These are phyloP conservation scores for Rhyacophila evoluta DNA, from an alignment of 2,888 invertebrate species.

Conservation along the genomic window DNA sequence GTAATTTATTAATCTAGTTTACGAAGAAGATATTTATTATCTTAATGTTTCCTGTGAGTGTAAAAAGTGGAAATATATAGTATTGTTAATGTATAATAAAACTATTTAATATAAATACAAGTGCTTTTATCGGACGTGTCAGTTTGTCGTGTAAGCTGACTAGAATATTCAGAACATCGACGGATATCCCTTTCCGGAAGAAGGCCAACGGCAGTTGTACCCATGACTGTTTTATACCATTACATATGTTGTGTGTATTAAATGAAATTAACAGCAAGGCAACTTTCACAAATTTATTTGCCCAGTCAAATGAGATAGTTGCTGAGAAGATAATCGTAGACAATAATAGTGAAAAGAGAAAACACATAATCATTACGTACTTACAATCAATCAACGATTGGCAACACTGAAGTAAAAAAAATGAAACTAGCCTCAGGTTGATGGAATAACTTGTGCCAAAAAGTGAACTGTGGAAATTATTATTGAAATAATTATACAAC, in stretches of 20 bases:
- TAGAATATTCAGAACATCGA: background rate
- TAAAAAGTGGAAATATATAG: background rate
- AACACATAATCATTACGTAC: background rate
- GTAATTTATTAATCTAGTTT: no score
- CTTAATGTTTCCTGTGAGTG: background rate
- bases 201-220: background rate
- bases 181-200: slow-evolving; percentile 13
- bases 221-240: no score
- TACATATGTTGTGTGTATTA: background rate
- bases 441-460: no score
- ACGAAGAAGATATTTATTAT: no score
- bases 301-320: background rate
- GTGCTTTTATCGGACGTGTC: background rate
- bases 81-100: background rate
- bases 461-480: no score
- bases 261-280: background rate
- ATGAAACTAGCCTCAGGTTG: no score
- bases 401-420: no score
- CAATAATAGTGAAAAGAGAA: background rate
- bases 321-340: background rate
- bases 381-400: no score
- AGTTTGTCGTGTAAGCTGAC: background rate
- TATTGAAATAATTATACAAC: no score
- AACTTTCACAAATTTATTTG: background rate
- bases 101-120: background rate